Evolutionary conservation across 2,113 vertebrate genomes (phyloP).

Genomic region (Oreochromis tanganicae): DNA sequence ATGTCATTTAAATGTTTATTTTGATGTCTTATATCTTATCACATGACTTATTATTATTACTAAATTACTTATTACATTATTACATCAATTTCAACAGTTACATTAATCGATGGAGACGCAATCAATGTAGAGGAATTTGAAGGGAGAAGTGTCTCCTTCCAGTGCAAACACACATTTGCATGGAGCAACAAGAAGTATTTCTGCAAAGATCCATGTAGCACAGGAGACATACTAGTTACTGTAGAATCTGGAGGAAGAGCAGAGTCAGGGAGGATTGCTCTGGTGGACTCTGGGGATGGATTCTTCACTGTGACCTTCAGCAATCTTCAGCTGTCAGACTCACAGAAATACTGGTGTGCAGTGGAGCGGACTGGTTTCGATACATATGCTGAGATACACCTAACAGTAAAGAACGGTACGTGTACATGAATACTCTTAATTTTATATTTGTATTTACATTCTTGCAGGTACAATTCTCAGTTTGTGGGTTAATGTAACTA

Average conservation of each 20-base stretch:
- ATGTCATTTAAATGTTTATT: background rate
- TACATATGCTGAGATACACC: background rate
- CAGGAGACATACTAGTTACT: background rate
- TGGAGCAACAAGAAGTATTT: conserved; percentile 16
- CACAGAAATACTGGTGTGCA: conserved; percentile 29
- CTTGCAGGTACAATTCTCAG: background rate
- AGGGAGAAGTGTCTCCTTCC: conserved; percentile 10
- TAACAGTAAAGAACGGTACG: conserved; percentile 24
- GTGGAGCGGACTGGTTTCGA: conserved; percentile 2
- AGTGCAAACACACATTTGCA: conserved; percentile 4
- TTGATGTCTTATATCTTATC: background rate
- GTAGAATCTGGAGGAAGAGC: background rate
- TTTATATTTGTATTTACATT: background rate
- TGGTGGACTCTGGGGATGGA: conserved; percentile 4
- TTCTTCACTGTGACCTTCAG: conserved; percentile 31
- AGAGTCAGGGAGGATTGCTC: background rate
- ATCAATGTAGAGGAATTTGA: background rate
- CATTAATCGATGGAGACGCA: background rate
- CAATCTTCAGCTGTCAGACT: conserved; percentile 25
- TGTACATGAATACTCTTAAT: accelerated
- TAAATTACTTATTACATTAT: background rate
- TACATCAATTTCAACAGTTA: background rate
- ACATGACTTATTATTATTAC: background rate
- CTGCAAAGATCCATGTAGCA: conserved; percentile 25
- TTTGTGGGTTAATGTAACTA: background rate